Conservation (phyloP, 2,113 vertebrate genomes). For the human region GRCh38 chr5:173748501-173749000, state of each 20-base stretch:
- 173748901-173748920: neutral
- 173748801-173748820: neutral
- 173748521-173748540: neutral
- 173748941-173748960: neutral
- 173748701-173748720: neutral
- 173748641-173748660: neutral
- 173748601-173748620: neutral
- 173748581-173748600: neutral
- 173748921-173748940: accelerated
- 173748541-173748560: neutral
- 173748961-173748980: neutral
- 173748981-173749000: neutral
- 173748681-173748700: neutral
- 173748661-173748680: no score
- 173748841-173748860: neutral
- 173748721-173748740: neutral
- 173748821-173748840: neutral
- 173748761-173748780: neutral
- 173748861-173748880: neutral
- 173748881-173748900: neutral
- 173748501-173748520: neutral
- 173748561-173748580: accelerated
- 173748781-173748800: neutral
- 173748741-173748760: neutral
- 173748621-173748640: no score